Conservation (phyloP, 2,113 vertebrate species). For the Oncorhynchus nerka region DNA sequence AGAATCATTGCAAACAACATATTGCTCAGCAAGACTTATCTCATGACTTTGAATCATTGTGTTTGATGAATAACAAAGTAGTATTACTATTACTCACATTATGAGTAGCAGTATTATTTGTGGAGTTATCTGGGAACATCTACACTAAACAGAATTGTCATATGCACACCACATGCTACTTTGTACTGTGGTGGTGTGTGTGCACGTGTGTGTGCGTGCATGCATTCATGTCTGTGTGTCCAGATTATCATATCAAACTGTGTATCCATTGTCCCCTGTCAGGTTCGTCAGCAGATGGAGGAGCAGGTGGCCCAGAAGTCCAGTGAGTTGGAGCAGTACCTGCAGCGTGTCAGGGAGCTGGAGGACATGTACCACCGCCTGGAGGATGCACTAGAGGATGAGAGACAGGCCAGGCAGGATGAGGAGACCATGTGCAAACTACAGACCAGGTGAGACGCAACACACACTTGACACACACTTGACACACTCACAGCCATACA, state of each 20-base stretch:
- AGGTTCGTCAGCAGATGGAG: constrained; percentile 95
- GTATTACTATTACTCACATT: too few species aligned
- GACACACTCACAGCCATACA: background rate
- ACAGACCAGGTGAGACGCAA: constrained; percentile 80
- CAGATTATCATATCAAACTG: background rate
- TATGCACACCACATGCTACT: background rate
- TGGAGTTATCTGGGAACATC: background rate
- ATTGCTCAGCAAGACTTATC: background rate
- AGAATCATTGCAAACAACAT: background rate
- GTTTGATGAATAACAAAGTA: too few species aligned
- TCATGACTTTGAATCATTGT: constrained; percentile 35
- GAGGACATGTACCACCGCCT: constrained; percentile 90
- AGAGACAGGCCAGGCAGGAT: constrained; percentile 90
- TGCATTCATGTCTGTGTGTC: background rate
- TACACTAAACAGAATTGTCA: background rate
- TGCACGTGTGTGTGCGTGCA: too few species aligned
- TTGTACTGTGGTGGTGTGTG: too few species aligned
- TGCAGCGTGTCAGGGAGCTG: constrained; percentile 87
- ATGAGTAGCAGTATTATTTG: background rate
- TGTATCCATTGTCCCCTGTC: constrained; percentile 11
- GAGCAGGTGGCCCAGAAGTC: constrained; percentile 93
- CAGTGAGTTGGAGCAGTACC: constrained; percentile 89
- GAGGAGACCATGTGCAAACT: constrained; percentile 86
- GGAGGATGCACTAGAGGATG: constrained; percentile 90
- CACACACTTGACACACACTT: constrained; percentile 17